These are phyloP conservation scores for Protobothrops mucrosquamatus DNA, from an alignment of 2,113 vertebrate species.

Conservation along the genomic window DNA sequence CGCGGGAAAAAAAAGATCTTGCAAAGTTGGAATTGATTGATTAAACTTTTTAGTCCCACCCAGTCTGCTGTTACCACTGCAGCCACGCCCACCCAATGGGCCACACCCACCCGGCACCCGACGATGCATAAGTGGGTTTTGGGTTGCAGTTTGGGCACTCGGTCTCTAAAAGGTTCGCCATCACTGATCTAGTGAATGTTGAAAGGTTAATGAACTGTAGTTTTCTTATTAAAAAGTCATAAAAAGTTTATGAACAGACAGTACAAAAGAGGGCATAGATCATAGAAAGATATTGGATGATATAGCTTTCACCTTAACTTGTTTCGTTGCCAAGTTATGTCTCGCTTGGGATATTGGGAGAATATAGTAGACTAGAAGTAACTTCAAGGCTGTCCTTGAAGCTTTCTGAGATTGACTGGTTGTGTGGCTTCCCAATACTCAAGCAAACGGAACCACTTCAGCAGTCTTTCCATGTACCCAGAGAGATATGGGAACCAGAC, in stretches of 20 bases:
- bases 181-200: not conserved
- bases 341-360: not conserved
- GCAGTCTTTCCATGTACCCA: not conserved
- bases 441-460: not conserved
- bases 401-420: not conserved
- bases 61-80: no score
- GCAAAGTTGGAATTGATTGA: no score
- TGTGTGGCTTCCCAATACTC: not conserved
- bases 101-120: no score
- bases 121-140: no score
- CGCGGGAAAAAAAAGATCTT: no score
- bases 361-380: not conserved
- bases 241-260: constrained; percentile 28
- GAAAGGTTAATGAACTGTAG: constrained; percentile 41
- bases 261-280: constrained; percentile 23
- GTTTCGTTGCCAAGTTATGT: constrained; percentile 19
- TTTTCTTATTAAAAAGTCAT: constrained; percentile 29
- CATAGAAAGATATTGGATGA: not conserved
- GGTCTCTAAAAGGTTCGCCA: no score
- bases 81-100: no score
- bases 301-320: constrained; percentile 11
- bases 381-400: not conserved
- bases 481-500: not conserved
- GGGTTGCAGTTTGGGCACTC: no score
- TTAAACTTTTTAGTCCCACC: no score